Evolutionary conservation across 2,797 vertebrate genomes (phyloP).

Genomic region (Capromys pilorides): DNA sequence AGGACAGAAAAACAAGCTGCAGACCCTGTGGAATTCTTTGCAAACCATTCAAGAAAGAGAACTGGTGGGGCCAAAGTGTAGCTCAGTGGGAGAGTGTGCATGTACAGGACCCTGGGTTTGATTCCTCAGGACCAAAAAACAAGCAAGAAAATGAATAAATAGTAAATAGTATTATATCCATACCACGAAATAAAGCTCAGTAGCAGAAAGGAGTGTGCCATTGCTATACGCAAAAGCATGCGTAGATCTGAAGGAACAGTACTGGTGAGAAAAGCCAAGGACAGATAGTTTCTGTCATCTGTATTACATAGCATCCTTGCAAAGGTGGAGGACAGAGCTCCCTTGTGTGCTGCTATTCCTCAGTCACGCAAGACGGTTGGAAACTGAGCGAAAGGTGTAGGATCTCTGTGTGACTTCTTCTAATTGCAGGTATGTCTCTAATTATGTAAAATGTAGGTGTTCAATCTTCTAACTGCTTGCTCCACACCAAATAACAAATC

Average conservation of each 20-base stretch:
- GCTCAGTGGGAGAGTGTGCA: neutral
- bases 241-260: neutral
- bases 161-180: neutral
- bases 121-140: neutral
- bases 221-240: neutral
- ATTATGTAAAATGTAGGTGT: neutral
- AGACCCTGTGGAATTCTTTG: neutral
- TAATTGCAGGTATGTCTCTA: neutral
- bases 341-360: neutral
- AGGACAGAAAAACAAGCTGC: neutral
- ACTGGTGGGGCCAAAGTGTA: neutral
- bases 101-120: neutral
- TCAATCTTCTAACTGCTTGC: neutral
- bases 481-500: neutral
- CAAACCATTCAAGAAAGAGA: neutral
- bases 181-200: neutral
- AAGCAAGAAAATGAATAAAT: neutral
- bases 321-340: constrained; percentile 4
- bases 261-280: neutral
- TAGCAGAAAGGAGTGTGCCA: neutral
- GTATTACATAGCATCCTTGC: neutral
- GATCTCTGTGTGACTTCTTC: neutral
- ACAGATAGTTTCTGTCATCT: neutral
- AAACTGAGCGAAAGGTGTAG: neutral
- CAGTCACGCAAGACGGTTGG: neutral